Percentiles rank a stretch among this genome's conserved stretches.
These are phyloP conservation scores for Amphiprion clarkii DNA, from an alignment of 2,797 vertebrate genomes.

Conservation along the genomic window DNA sequence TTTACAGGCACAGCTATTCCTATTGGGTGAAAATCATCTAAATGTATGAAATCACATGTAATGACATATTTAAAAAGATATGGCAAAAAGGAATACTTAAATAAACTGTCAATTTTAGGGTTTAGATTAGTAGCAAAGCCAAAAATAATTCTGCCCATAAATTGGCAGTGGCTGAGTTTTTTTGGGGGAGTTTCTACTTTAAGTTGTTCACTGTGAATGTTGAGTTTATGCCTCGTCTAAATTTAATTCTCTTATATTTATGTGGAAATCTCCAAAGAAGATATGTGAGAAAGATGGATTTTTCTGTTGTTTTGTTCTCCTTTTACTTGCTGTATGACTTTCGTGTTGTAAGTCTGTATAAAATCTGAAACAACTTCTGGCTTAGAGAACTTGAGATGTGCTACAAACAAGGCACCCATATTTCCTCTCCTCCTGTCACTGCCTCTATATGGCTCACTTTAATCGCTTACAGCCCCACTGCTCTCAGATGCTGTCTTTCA, in stretches of 20 bases:
- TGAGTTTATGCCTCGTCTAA: background rate
- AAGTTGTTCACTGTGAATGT: slow-evolving; percentile 3
- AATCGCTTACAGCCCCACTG: slow-evolving; percentile 44
- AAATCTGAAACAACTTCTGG: slow-evolving; percentile 74
- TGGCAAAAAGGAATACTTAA: background rate
- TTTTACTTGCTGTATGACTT: slow-evolving; percentile 8
- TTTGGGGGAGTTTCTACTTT: background rate
- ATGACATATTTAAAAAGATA: background rate
- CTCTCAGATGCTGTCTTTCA: slow-evolving; percentile 33
- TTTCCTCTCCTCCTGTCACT: slow-evolving; percentile 54
- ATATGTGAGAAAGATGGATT: background rate
- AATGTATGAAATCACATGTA: slow-evolving; percentile 17
- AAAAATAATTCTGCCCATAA: background rate
- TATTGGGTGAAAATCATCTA: slow-evolving; percentile 5
- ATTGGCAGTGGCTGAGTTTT: background rate
- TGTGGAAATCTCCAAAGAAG: background rate
- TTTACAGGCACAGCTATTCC: background rate
- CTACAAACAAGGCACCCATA: slow-evolving; percentile 57
- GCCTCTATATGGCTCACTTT: slow-evolving; percentile 46
- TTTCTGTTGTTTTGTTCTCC: background rate
- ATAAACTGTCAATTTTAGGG: background rate
- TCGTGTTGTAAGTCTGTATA: slow-evolving; percentile 35
- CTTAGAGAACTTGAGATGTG: slow-evolving; percentile 55
- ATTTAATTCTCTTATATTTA: slow-evolving; percentile 5
- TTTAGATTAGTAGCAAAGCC: slow-evolving; percentile 3